Percentiles rank a stretch among this genome's conserved stretches.
phyloP scores from a whole-genome alignment of 2,888 invertebrate species.

The Cryptus armator region DNA sequence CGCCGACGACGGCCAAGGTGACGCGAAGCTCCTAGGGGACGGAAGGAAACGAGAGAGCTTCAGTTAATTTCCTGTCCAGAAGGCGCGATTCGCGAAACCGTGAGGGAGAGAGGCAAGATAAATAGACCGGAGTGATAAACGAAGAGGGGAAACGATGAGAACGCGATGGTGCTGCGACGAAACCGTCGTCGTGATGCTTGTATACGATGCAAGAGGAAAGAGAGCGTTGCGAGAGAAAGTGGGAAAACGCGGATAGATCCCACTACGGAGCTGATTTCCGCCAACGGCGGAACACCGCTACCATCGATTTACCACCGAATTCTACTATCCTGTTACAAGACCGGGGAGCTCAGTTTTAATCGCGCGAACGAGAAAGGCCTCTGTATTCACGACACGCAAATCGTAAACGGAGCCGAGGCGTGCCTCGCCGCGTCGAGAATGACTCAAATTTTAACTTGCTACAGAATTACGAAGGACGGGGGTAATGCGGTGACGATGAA shows the following conservation, averaged over 20 bases:
- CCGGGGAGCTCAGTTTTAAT: slow-evolving; percentile 26
- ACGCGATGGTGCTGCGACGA: background rate
- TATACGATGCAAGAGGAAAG: background rate
- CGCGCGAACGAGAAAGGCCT: slow-evolving; percentile 11
- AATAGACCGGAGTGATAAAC: background rate
- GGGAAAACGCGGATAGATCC: slow-evolving; percentile 35
- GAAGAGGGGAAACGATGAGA: background rate
- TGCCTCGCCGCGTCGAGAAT: slow-evolving; percentile 45
- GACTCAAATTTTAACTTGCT: slow-evolving; percentile 60
- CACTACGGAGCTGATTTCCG: slow-evolving; percentile 64
- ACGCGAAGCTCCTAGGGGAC: slow-evolving; percentile 38
- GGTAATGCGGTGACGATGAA: background rate
- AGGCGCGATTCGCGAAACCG: slow-evolving; percentile 58
- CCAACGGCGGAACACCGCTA: slow-evolving; percentile 5
- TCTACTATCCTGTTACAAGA: background rate
- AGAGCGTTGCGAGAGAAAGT: background rate
- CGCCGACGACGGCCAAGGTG: slow-evolving; percentile 42
- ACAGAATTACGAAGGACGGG: background rate
- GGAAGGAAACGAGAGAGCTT: slow-evolving; percentile 71
- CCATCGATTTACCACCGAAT: background rate
- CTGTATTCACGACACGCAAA: slow-evolving; percentile 39
- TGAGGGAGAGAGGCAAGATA: slow-evolving; percentile 9
- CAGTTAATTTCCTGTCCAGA: slow-evolving; percentile 75
- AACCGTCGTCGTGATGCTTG: background rate
- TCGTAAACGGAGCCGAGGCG: slow-evolving; percentile 27